Evolutionary conservation across 2,113 vertebrate genomes (phyloP).

Genomic region (Poicephalus gulielmi): DNA sequence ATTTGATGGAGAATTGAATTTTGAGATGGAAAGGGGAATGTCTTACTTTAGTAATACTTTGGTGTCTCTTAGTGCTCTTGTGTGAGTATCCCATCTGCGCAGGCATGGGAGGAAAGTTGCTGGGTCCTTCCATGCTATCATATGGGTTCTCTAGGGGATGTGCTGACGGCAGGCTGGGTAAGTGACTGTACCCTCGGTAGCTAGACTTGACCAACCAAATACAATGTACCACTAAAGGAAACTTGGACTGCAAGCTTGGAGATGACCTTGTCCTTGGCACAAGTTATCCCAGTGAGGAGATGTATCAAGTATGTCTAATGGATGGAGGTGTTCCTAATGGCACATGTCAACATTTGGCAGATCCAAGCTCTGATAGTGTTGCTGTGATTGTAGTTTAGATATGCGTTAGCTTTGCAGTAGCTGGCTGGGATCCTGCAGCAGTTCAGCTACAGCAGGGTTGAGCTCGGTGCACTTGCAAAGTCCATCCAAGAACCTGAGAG

Average conservation of each 20-base stretch:
- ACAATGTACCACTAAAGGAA: neutral
- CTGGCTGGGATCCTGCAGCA: neutral
- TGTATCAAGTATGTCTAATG: accelerated
- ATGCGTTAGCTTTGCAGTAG: accelerated
- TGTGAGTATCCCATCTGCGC: neutral
- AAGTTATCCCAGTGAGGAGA: neutral
- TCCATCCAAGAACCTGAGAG: neutral
- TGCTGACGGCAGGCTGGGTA: neutral
- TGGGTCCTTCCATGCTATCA: neutral
- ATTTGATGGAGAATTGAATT: neutral
- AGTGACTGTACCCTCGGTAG: accelerated
- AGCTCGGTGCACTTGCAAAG: neutral
- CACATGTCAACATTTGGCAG: accelerated
- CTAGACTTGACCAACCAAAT: accelerated
- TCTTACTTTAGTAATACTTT: neutral
- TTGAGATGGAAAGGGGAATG: neutral
- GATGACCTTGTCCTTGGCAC: neutral
- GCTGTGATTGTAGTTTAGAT: accelerated
- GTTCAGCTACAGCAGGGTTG: neutral
- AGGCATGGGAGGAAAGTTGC: neutral
- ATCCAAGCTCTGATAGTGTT: neutral
- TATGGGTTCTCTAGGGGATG: neutral
- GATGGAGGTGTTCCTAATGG: neutral
- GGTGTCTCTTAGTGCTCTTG: neutral
- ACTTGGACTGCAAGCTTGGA: neutral